Conservation (phyloP, 30 jellyfish, hydroid and myxozoan species). For the Phacellophora camtschatica region DNA sequence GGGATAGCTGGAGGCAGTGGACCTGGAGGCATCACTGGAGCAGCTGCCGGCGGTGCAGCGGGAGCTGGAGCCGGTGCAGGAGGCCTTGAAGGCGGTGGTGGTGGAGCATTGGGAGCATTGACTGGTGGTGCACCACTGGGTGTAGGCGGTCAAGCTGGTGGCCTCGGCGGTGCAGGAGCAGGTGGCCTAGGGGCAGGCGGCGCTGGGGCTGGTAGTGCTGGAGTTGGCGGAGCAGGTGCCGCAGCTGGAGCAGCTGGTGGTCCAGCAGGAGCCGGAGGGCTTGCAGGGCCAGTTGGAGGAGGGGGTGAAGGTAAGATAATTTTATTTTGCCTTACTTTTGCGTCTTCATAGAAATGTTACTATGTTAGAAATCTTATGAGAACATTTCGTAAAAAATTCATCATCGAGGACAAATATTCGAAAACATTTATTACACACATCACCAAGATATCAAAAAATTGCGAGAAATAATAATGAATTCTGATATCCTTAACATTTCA, state of each 20-base stretch:
- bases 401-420: too few species aligned
- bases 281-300: slow-evolving; percentile 68
- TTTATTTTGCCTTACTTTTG: too few species aligned
- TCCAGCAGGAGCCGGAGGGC: slow-evolving; percentile 70
- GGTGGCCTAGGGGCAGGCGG: slow-evolving; percentile 69
- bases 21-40: slow-evolving; percentile 68
- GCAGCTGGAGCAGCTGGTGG: slow-evolving; percentile 72
- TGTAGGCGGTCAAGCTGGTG: slow-evolving; percentile 52
- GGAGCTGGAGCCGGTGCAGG: slow-evolving; percentile 86
- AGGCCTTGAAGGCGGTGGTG: slow-evolving; percentile 74
- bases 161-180: slow-evolving; percentile 60
- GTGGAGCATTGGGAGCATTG: slow-evolving; percentile 68
- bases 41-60: slow-evolving; percentile 86
- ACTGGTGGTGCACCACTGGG: slow-evolving; percentile 72
- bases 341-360: too few species aligned
- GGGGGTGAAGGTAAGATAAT: slow-evolving; percentile 69
- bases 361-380: too few species aligned
- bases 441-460: too few species aligned
- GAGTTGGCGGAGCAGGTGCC: slow-evolving; percentile 62
- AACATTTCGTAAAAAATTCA: too few species aligned
- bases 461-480: too few species aligned
- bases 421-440: too few species aligned
- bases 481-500: too few species aligned
- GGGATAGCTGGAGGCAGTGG: slow-evolving; percentile 75
- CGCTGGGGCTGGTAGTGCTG: slow-evolving; percentile 67